Evolutionary conservation across 2,888 invertebrate species (phyloP).

Genomic region (Thysanoteuthis rhombus): DNA sequence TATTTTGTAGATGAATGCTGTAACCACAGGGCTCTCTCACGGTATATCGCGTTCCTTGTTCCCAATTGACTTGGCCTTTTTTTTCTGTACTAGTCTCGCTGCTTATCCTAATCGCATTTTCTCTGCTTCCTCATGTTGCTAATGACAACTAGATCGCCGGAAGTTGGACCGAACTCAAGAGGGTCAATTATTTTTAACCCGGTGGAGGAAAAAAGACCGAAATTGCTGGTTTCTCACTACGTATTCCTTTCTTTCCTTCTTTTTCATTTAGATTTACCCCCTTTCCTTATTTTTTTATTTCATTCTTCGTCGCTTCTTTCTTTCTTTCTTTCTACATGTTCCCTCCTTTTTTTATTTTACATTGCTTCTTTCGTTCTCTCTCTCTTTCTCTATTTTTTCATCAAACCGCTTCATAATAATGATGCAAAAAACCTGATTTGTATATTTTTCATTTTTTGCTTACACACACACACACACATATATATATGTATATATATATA

Average conservation of each 20-base stretch:
- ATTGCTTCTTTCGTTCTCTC: not conserved
- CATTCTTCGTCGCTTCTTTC: not conserved
- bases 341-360: not conserved
- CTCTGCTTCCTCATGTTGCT: not conserved
- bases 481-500: no score
- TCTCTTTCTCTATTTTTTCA: not conserved
- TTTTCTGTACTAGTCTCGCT: not conserved
- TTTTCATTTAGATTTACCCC: not conserved
- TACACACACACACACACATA: no score
- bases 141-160: slow-evolving; percentile 12
- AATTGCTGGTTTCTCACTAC: not conserved
- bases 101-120: slow-evolving; percentile 1
- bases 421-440: no score
- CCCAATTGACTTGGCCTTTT: not conserved
- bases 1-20: no score
- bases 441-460: no score
- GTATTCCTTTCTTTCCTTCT: not conserved
- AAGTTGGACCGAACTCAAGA: not conserved
- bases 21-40: no score
- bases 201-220: not conserved
- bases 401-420: no score
- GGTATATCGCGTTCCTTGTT: not conserved
- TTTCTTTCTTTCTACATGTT: not conserved
- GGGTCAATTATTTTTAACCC: not conserved
- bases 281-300: not conserved